Conservation (phyloP, 2,113 vertebrate genomes). For the Osmerus eperlanus region DNA sequence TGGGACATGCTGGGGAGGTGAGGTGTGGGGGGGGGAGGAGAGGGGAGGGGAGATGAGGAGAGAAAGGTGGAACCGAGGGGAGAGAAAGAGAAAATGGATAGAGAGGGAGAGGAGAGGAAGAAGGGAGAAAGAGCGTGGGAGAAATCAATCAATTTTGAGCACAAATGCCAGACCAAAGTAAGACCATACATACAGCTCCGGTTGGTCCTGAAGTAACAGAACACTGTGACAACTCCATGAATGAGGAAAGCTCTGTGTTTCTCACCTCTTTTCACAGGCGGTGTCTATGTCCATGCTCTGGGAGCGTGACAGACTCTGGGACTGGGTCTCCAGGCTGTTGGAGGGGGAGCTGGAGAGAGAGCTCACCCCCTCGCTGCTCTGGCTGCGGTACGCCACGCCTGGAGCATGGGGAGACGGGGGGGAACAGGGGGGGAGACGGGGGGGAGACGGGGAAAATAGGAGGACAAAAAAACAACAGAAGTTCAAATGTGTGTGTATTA, state of each 20-base stretch:
- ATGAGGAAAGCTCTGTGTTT: background rate
- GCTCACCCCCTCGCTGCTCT: slow-evolving; percentile 99
- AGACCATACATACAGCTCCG: no score
- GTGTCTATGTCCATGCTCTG: slow-evolving; percentile 99
- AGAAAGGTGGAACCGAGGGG: background rate
- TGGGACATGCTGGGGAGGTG: slow-evolving; percentile 88
- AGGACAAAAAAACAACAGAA: no score
- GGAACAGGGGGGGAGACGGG: background rate
- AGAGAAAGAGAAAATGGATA: background rate
- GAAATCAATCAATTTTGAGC: no score
- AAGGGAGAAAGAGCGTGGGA: background rate
- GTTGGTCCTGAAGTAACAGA: background rate
- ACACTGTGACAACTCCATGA: no score
- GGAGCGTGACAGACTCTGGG: slow-evolving; percentile 94
- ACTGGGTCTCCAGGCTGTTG: slow-evolving; percentile 97
- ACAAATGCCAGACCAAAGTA: no score
- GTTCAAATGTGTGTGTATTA: no score
- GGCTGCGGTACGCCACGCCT: slow-evolving; percentile 94
- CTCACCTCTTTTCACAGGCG: slow-evolving; percentile 97
- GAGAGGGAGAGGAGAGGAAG: background rate
- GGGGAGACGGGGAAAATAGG: no score
- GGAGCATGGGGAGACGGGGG: slow-evolving; percentile 42
- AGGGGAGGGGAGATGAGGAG: background rate
- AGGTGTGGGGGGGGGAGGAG: background rate
- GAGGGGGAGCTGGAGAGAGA: slow-evolving; percentile 98